phyloP scores from a whole-genome alignment of 2,113 vertebrate species.

The Anthoscopus minutus region DNA sequence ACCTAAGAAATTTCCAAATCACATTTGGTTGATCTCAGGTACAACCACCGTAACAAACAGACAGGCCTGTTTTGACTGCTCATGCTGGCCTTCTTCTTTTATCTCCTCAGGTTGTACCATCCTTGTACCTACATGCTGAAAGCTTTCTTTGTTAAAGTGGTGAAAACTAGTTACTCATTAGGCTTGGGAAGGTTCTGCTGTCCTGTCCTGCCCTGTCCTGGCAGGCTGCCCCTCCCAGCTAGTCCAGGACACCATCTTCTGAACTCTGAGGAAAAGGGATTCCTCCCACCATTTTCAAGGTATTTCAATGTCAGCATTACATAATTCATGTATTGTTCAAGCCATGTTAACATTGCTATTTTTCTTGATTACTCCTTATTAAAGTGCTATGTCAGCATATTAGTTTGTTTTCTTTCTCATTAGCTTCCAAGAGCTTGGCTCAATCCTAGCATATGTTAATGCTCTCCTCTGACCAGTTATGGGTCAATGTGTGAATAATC shows the following conservation, averaged over 20 bases:
- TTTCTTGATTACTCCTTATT: not conserved
- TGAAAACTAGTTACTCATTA: not conserved
- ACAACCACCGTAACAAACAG: not conserved
- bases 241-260: not conserved
- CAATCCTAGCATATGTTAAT: not conserved
- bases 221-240: not conserved
- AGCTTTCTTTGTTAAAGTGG: not conserved
- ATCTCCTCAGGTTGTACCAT: not conserved
- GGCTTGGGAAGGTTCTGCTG: not conserved
- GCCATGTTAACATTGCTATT: not conserved
- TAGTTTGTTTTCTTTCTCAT: conserved; percentile 3
- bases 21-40: not conserved
- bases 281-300: not conserved
- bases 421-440: conserved; percentile 10
- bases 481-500: not conserved
- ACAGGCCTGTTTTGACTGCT: not conserved
- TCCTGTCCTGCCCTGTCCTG: not conserved
- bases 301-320: not conserved
- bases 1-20: not conserved
- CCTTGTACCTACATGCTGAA: not conserved
- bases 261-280: not conserved
- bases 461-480: not conserved
- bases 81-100: not conserved
- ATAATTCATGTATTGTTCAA: not conserved
- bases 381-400: not conserved